Evolutionary conservation across 2,797 vertebrate species (phyloP).

Genomic region (Hozukius guyotensis): DNA sequence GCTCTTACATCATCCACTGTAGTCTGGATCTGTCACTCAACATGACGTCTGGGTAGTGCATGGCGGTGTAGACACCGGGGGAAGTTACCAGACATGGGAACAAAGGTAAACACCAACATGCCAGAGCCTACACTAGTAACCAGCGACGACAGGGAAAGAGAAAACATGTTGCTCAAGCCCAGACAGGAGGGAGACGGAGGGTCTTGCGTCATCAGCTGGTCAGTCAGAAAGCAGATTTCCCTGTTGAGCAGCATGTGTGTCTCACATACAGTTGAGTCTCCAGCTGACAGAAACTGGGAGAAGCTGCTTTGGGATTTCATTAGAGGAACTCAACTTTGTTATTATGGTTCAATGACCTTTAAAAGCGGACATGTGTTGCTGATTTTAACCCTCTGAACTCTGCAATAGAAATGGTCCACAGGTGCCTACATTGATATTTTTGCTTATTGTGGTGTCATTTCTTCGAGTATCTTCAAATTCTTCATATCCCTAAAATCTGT

Average conservation of each 20-base stretch:
- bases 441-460: too few relatives aligned
- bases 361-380: too few relatives aligned
- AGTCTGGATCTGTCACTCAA: neutral
- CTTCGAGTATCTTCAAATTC: too few relatives aligned
- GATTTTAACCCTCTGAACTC: too few relatives aligned
- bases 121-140: neutral
- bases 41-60: neutral
- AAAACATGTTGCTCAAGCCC: rapidly evolving
- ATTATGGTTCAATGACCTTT: neutral
- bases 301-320: neutral
- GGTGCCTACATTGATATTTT: too few relatives aligned
- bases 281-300: neutral
- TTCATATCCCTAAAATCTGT: too few relatives aligned
- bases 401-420: too few relatives aligned
- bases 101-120: neutral
- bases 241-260: neutral
- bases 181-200: neutral
- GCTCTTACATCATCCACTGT: neutral
- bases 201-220: conserved; percentile 35
- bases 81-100: neutral
- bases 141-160: neutral
- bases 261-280: neutral
- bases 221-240: conserved; percentile 30
- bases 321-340: neutral
- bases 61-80: neutral